These are phyloP conservation scores for Montipora capricornis DNA, from an alignment of 64 coral and sea anemone species.

Conservation along the genomic window DNA sequence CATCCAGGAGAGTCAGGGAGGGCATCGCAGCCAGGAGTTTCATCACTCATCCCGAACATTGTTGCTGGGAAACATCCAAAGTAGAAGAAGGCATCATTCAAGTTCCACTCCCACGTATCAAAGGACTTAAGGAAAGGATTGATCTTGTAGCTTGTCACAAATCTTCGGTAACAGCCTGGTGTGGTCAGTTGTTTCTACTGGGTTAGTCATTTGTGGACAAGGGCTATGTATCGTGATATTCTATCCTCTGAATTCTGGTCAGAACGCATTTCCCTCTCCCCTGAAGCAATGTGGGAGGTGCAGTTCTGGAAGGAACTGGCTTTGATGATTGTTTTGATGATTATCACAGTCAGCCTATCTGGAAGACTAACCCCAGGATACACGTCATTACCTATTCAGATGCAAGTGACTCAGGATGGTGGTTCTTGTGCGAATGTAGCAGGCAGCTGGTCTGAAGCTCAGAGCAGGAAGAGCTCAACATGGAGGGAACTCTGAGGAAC, in stretches of 20 bases:
- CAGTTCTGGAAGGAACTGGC: conserved; percentile 32
- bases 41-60: conserved; percentile 26
- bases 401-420: conserved; percentile 30
- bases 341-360: conserved; percentile 43
- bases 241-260: too few relatives aligned
- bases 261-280: too few relatives aligned
- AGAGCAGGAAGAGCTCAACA: neutral
- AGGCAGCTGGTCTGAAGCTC: neutral
- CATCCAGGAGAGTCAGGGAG: neutral
- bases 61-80: conserved; percentile 58
- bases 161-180: neutral
- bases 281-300: conserved; percentile 7
- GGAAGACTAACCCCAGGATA: neutral
- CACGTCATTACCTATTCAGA: conserved; percentile 25
- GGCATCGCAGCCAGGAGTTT: conserved; percentile 49
- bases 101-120: conserved; percentile 25
- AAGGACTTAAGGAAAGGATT: neutral
- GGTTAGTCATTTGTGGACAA: too few relatives aligned
- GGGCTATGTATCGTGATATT: too few relatives aligned
- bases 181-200: too few relatives aligned
- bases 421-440: neutral
- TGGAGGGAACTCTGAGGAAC: conserved; percentile 20
- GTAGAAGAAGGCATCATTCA: conserved; percentile 43
- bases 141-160: neutral
- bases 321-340: conserved; percentile 36